Evolutionary conservation across 1,140 invertebrate genomes (phyloP).

Genomic region (Periplaneta americana): DNA sequence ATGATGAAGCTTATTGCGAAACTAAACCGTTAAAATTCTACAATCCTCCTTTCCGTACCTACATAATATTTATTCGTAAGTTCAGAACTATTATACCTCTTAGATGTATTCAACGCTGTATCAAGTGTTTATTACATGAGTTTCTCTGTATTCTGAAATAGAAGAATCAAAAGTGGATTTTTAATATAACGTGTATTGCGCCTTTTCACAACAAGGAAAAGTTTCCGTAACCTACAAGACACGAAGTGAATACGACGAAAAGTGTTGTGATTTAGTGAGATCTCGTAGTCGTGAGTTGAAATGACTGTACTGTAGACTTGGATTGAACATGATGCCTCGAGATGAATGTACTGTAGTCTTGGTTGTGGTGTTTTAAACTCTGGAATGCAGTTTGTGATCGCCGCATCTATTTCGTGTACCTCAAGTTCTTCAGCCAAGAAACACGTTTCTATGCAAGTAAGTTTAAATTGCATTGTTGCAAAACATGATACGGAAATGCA

Average conservation of each 20-base stretch:
- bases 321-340: too few species aligned
- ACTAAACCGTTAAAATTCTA: not conserved
- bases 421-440: not conserved
- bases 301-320: not conserved
- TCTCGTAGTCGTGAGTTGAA: too few species aligned
- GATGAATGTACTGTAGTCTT: not conserved
- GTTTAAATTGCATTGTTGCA: too few species aligned
- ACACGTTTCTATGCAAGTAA: not conserved
- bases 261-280: too few species aligned
- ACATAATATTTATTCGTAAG: too few species aligned
- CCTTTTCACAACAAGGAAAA: not conserved
- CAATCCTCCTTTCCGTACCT: not conserved
- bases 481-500: too few species aligned
- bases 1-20: not conserved
- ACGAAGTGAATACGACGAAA: too few species aligned
- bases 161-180: not conserved
- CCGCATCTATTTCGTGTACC: not conserved
- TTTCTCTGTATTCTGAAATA: not conserved
- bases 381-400: not conserved
- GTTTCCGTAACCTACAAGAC: too few species aligned
- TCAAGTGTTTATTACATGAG: not conserved
- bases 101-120: too few species aligned
- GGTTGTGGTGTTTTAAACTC: not conserved
- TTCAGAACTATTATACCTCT: too few species aligned
- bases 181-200: not conserved